These are phyloP conservation scores for Gymnoscopelus microlampas DNA, from an alignment of 2,797 vertebrate genomes.

Conservation along the genomic window DNA sequence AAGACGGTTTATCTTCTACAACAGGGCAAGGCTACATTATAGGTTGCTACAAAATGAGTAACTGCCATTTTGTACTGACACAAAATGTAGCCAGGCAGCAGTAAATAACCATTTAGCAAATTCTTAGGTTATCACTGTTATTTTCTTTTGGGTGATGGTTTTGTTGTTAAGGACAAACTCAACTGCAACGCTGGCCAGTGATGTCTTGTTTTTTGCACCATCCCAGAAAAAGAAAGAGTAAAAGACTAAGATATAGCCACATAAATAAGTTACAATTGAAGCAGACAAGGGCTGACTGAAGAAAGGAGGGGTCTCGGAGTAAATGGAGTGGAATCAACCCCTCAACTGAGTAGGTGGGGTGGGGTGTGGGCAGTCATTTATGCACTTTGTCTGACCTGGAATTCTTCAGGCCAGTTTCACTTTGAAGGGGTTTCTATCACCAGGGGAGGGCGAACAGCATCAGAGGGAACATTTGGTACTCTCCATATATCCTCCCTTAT, in stretches of 20 bases:
- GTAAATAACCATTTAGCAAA: neutral
- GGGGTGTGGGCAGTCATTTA: slow-evolving; percentile 56
- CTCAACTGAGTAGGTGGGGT: slow-evolving; percentile 48
- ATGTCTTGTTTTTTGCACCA: neutral
- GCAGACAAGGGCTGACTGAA: slow-evolving; percentile 11
- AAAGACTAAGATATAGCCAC: neutral
- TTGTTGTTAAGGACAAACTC: no score
- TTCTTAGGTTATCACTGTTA: neutral
- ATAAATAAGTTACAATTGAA: neutral
- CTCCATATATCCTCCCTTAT: slow-evolving; percentile 16
- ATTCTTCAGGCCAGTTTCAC: slow-evolving; percentile 71
- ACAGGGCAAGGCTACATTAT: neutral
- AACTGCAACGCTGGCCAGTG: neutral
- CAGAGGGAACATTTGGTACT: slow-evolving; percentile 39
- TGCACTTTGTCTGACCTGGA: slow-evolving; percentile 67
- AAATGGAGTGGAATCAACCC: slow-evolving; percentile 73
- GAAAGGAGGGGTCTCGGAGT: slow-evolving; percentile 48
- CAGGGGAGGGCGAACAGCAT: slow-evolving; percentile 46
- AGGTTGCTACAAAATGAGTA: neutral
- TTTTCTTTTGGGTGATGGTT: neutral
- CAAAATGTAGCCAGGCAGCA: neutral
- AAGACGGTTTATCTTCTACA: neutral
- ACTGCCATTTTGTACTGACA: slow-evolving; percentile 5
- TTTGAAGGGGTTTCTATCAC: slow-evolving; percentile 64
- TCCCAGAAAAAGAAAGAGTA: neutral